phyloP scores from a whole-genome alignment of 2,797 vertebrate species.

The Tokudaia muenninki region DNA sequence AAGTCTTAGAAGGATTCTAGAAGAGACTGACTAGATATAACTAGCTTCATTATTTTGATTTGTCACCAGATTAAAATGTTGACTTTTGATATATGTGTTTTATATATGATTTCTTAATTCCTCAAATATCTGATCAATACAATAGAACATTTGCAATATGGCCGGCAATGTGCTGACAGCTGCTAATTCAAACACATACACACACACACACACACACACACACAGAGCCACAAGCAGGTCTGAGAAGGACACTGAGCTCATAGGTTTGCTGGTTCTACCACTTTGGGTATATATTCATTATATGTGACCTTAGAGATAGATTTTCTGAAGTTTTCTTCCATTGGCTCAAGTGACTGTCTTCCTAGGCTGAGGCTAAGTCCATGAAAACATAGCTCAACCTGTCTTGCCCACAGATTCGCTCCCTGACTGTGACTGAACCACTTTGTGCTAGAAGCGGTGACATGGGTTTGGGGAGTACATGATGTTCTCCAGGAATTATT shows the following conservation, averaged over 20 bases:
- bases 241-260: not conserved
- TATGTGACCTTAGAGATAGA: not conserved
- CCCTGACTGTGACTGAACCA: not conserved
- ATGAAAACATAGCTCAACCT: not conserved
- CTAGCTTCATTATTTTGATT: not conserved
- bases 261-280: not conserved
- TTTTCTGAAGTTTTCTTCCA: not conserved
- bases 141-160: not conserved
- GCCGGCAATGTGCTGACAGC: not conserved
- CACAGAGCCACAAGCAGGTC: not conserved
- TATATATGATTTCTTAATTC: slow-evolving; percentile 1
- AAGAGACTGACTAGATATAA: not conserved
- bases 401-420: not conserved
- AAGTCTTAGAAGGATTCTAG: slow-evolving; percentile 36
- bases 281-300: not conserved
- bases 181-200: not conserved
- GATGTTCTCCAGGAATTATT: not conserved
- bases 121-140: not conserved
- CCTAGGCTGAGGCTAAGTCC: not conserved
- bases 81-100: not conserved
- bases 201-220: not conserved
- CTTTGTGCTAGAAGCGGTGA: not conserved
- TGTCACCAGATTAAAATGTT: not conserved
- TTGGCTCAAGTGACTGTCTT: not conserved
- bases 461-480: not conserved